Percentiles rank a stretch among this genome's conserved stretches.
phyloP scores from a whole-genome alignment of 2,113 vertebrate species.

The Callipepla californica region DNA sequence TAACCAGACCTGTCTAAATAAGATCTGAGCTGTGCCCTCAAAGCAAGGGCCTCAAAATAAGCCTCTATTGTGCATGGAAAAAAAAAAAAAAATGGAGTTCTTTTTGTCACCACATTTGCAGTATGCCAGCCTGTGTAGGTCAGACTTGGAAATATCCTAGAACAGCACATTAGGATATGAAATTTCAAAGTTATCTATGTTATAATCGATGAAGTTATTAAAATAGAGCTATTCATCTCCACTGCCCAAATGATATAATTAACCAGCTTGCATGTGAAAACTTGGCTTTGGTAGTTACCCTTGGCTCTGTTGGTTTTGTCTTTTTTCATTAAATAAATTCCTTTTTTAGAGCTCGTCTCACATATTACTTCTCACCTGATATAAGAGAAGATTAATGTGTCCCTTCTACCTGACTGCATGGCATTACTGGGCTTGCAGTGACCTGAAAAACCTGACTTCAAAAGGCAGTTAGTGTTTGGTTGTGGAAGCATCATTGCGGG shows the following conservation, averaged over 20 bases:
- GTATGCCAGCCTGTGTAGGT: not conserved
- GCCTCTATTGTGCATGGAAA: not conserved
- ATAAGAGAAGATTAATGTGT: not conserved
- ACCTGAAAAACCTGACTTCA: not conserved
- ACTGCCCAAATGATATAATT: not conserved
- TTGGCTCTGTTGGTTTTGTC: not conserved
- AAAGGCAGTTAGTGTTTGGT: not conserved
- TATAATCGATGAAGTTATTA: not conserved
- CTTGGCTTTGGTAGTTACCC: conserved; percentile 16
- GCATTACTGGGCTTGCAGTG: not conserved
- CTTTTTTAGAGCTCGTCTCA: conserved; percentile 13
- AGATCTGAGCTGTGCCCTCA: not conserved
- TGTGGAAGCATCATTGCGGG: not conserved
- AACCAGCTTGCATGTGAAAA: not conserved
- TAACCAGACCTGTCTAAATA: not conserved
- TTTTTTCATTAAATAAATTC: conserved; percentile 49
- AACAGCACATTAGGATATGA: conserved; percentile 43
- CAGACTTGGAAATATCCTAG: conserved; percentile 24
- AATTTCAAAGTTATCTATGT: not conserved
- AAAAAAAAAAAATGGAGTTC: not conserved
- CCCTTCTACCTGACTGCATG: conserved; percentile 12
- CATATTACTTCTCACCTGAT: conserved; percentile 1
- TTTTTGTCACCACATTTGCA: not conserved
- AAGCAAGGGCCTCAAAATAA: not conserved
- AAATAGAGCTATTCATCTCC: conserved; percentile 25